Base-by-base conservation (phyloP, 2,113 vertebrate genomes). In the Thinocorus orbignyianus region DNA sequence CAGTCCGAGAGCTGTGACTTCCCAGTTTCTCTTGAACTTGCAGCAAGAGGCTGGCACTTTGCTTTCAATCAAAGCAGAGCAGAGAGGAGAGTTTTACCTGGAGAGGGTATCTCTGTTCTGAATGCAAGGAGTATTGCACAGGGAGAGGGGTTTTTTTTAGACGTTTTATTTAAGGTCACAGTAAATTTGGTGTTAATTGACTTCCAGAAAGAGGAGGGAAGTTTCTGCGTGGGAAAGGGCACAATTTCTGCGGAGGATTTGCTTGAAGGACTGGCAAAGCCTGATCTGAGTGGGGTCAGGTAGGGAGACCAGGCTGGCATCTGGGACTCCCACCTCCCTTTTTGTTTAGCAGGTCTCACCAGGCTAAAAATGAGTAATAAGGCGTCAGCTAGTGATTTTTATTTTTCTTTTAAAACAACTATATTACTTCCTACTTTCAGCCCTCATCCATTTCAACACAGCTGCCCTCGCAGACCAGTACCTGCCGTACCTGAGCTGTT, bases 1-100 rank as follows among this genome's bases (percentile, higher is more conserved):
- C 62, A 17, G 3, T 16, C 25, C n/a, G 1, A 30, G 44, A 80
- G 17, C 54, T 1, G 0, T 4, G 16, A 30, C 22, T 26, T 24
- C 11, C 51, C 70, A 31, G n/a, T 9, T 23, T 1, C 13, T 15
- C 22, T 42, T 13, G 6, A 25, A 4, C 22, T 31, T 25, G 4
- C 24, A 24, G 13, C 17, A 17, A 13, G 18, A 22, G 31, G 33
- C 35, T 17, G 60, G 25, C 39, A 10, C 11, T 30, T 23, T 48
- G 23, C 44, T 51, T 11, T 30, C 2, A 33, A 3, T 9, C 51
- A 7, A 0, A 1, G 71, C 70, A 57, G 20, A n/a, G 61, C 48
- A 7, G 31, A 24, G 37, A 18, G 5, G 6, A 26, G 15, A 60
- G 13, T 13, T 0, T 5, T 11, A 35, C 48, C 70, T 42, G 10